A percentile compares a stretch with the other conserved stretches of the same genome.
phyloP scores from a whole-genome alignment of 2,797 vertebrate species.

The Tenualosa ilisha region DNA sequence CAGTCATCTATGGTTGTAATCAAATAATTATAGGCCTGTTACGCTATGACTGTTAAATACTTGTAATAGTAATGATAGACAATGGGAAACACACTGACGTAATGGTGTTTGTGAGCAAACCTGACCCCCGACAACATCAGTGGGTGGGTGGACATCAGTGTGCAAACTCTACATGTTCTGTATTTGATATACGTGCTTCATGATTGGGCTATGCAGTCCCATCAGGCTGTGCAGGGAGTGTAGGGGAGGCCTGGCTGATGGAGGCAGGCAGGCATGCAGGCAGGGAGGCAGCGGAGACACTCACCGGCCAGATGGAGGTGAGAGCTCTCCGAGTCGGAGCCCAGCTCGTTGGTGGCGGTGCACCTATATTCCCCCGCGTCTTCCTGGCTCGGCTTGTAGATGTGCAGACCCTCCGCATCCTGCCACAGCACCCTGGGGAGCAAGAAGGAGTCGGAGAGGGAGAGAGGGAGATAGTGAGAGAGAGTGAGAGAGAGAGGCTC shows the following conservation, averaged over 20 bases:
- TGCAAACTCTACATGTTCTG: not conserved
- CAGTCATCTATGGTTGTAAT: not conserved
- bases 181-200: not conserved
- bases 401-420: constrained; percentile 69
- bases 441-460: constrained; percentile 22
- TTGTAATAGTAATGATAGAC: not conserved
- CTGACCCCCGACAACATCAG: not conserved
- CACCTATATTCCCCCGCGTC: constrained; percentile 85
- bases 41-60: constrained; percentile 10
- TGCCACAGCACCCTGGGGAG: constrained; percentile 73
- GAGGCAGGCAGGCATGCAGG: not conserved
- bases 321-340: constrained; percentile 78
- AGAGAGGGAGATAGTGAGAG: constrained; percentile 36
- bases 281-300: constrained; percentile 22
- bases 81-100: not conserved
- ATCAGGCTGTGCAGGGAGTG: not conserved
- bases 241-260: not conserved
- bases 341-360: constrained; percentile 69
- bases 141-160: not conserved
- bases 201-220: not conserved
- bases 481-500: constrained; percentile 23
- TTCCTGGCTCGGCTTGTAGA: constrained; percentile 69
- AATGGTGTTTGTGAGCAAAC: not conserved
- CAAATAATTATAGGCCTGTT: not conserved
- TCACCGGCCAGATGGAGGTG: constrained; percentile 79